Percentiles rank a stretch among this genome's conserved stretches.
Evolutionary conservation across 2,888 invertebrate species (phyloP).

Genomic region (Maniola hyperantus): DNA sequence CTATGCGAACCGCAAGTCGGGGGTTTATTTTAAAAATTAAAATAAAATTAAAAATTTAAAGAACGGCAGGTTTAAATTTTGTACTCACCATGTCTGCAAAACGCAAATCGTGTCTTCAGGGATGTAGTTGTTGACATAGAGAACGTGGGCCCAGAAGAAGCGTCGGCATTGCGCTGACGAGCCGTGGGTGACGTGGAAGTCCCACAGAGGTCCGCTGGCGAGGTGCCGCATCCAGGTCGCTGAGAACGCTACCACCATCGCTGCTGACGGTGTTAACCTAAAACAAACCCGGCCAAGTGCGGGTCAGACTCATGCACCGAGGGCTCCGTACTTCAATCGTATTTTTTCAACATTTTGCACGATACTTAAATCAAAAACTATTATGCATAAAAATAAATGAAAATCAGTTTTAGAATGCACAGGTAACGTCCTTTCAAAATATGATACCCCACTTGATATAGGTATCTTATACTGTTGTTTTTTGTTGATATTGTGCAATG

Average conservation of each 20-base stretch:
- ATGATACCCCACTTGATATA: no score
- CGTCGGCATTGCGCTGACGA: conserved; percentile 61
- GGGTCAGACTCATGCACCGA: neutral
- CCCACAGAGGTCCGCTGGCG: conserved; percentile 66
- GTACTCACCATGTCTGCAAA: conserved; percentile 60
- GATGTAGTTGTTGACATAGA: conserved; percentile 71
- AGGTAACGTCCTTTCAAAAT: no score
- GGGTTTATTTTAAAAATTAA: no score
- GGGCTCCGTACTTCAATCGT: no score
- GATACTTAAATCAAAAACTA: no score
- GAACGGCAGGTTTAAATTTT: neutral
- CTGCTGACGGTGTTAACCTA: conserved; percentile 67
- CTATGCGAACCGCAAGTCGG: no score
- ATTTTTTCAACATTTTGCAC: no score
- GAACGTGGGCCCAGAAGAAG: conserved; percentile 73
- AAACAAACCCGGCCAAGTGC: neutral
- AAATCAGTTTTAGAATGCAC: no score
- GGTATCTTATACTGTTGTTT: no score
- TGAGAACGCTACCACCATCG: conserved; percentile 57
- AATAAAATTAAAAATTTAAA: no score
- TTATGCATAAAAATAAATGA: no score
- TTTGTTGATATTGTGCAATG: no score
- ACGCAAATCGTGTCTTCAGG: conserved; percentile 56
- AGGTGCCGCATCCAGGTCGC: conserved; percentile 58
- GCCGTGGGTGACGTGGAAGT: conserved; percentile 47